These are phyloP conservation scores for Numenius phaeopus DNA, from an alignment of 2,797 vertebrate genomes.

Conservation along the genomic window DNA sequence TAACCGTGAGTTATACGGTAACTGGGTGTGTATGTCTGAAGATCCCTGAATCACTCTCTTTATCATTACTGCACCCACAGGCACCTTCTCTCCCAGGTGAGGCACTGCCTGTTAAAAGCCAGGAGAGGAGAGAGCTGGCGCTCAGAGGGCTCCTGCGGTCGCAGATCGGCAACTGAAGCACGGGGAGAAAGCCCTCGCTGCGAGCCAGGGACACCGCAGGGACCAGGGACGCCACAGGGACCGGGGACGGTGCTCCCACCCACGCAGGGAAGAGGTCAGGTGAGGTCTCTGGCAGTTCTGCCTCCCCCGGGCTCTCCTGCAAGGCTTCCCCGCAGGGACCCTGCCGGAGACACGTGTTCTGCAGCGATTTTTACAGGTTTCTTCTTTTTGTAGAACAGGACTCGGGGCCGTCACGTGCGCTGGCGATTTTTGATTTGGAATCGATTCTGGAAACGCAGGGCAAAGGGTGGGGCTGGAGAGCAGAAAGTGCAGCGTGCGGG, in stretches of 20 bases:
- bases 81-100: slow-evolving; percentile 82
- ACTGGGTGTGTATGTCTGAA: slow-evolving; percentile 82
- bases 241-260: too few species aligned
- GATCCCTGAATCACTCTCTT: slow-evolving; percentile 86
- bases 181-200: neutral
- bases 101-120: slow-evolving; percentile 79
- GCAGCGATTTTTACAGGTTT: neutral
- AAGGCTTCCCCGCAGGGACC: neutral
- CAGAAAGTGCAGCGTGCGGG: rapidly evolving
- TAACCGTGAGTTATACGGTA: neutral
- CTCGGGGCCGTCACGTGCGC: rapidly evolving
- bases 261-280: neutral
- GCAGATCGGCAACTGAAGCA: neutral
- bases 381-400: rapidly evolving
- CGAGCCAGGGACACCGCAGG: neutral
- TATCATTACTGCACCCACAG: slow-evolving; percentile 77
- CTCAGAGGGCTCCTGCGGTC: neutral
- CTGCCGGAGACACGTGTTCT: rapidly evolving
- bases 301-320: neutral
- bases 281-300: neutral
- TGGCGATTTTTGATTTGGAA: neutral
- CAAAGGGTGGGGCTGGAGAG: neutral
- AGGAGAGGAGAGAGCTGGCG: neutral
- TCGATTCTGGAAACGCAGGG: rapidly evolving
- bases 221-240: neutral